Evolutionary conservation across 2,888 invertebrate species (phyloP), one percentile per base, ranked within the genome.

Genomic region (Drosophila cracens): DNA sequence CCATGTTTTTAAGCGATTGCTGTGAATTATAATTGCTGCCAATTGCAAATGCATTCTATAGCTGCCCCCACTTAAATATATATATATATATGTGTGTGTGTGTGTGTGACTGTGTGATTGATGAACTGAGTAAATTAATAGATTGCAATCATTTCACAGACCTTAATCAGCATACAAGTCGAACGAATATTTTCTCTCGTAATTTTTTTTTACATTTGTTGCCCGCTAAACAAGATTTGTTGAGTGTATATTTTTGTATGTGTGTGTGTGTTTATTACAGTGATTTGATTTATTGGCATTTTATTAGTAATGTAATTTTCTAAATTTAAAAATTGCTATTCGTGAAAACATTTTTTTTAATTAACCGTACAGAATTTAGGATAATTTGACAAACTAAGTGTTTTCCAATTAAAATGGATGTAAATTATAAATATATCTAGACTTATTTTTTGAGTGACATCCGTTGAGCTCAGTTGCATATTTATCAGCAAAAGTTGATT

Each of bases 91-190:
- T 13, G 7, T 31, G 13, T 13, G 18, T 66, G 8, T 48, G 27
- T 31, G 13, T 13, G 13, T 67, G 7, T 33, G 10, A 31, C 10
- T 31, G 10, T 31, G 31, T 51, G 38, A 46, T 40, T 56, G 56
- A 63, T 73, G 72, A 83, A 79, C 79, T 84, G 71, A 76, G 72
- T 74, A 79, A 87, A 79, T 72, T 79, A 83, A 74, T 74, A 70
- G 66, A 73, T 83, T 70, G 78, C 65, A 74, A 81, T 79, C 79
- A 56, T 51, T 68, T 76, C 70, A 51, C 34, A 59, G 63, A 33
- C 57, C 43, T 49, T 56, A 61, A 76, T 65, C 59, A 79, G 61
- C 62, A 74, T 63, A 52, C 62, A 63, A 68, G 68, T 48, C 61
- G 43, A 62, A 43, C 5, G 43, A 27, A 34, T 34, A 33, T 54